These are phyloP conservation scores for Ciconia maguari DNA, from an alignment of 2,113 vertebrate genomes.

Conservation along the genomic window DNA sequence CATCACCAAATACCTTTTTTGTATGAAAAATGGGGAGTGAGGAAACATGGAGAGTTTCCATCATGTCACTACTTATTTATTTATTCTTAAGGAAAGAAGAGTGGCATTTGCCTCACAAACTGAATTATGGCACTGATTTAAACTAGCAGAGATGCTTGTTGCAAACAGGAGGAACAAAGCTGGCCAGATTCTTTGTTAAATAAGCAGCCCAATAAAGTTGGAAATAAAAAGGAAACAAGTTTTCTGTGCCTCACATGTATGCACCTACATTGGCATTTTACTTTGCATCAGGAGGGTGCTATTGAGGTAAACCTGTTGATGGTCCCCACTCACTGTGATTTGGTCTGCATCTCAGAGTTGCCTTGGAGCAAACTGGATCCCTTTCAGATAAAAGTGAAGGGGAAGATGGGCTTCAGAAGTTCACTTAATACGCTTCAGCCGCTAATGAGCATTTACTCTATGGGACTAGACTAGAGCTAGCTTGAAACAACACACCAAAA, in stretches of 20 bases:
- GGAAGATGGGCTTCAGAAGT: background rate
- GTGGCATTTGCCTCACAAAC: background rate
- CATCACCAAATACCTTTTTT: background rate
- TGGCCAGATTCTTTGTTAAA: background rate
- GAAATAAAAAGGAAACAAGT: background rate
- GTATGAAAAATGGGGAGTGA: background rate
- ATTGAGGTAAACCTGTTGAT: background rate
- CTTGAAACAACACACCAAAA: background rate
- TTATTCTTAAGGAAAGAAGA: background rate
- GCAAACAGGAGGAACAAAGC: background rate
- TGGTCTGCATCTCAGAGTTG: background rate
- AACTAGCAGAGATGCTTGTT: background rate
- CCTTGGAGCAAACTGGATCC: background rate
- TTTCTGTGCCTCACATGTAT: background rate
- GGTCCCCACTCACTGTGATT: background rate
- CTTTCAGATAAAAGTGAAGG: background rate
- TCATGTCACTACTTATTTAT: background rate
- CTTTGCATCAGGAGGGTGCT: background rate
- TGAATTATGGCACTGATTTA: background rate
- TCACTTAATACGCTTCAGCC: background rate
- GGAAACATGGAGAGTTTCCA: background rate
- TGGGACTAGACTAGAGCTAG: background rate
- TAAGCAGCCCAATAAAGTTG: background rate
- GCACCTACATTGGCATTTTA: background rate
- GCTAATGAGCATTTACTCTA: background rate